These are phyloP conservation scores for Paracanthobrama guichenoti DNA, from an alignment of 2,113 vertebrate genomes.

Conservation along the genomic window DNA sequence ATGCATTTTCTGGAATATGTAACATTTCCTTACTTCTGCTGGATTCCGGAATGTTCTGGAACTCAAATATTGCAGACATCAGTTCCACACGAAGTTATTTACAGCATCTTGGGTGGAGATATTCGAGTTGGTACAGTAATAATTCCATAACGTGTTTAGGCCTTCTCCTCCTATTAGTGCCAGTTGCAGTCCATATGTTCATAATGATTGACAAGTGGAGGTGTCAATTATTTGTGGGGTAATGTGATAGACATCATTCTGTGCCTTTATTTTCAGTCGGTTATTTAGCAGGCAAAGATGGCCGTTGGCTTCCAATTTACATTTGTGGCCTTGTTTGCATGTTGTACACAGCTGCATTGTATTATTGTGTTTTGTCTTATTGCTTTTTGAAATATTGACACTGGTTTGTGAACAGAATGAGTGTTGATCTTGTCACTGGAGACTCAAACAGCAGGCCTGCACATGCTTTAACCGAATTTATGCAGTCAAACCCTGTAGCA, in stretches of 20 bases:
- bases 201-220: background rate
- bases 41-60: constrained; percentile 1
- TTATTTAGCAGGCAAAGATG: background rate
- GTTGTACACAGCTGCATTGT: background rate
- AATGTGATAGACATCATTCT: background rate
- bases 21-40: background rate
- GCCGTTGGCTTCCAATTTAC: background rate
- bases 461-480: constrained; percentile 16
- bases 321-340: background rate
- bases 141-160: too few relatives aligned
- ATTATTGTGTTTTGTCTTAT: background rate
- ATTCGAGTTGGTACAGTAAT: background rate
- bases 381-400: background rate
- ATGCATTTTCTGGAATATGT: background rate
- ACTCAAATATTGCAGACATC: background rate
- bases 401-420: background rate
- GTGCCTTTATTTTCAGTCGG: background rate
- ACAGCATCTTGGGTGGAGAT: background rate
- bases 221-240: background rate
- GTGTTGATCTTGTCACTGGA: background rate
- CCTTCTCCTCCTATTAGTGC: background rate
- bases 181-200: background rate
- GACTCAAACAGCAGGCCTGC: constrained; percentile 6
- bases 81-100: background rate
- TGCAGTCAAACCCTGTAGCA: background rate